phyloP scores from a whole-genome alignment of 2,888 invertebrate species.

The Agrypnus murinus region DNA sequence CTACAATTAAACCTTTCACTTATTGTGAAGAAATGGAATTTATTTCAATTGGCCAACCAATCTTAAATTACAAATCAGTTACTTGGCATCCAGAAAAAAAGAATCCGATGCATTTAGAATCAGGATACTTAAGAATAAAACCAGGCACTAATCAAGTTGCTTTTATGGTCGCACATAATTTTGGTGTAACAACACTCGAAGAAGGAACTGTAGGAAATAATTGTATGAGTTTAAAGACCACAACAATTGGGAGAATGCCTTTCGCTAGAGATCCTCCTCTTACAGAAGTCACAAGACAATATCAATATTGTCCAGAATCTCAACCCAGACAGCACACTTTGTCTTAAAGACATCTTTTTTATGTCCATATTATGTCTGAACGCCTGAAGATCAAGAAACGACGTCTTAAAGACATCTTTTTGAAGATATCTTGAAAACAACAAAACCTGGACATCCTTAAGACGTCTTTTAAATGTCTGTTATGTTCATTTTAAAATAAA shows the following conservation, averaged over 20 bases:
- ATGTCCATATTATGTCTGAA: too few relatives aligned
- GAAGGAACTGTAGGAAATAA: conserved; percentile 72
- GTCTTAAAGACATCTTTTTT: too few relatives aligned
- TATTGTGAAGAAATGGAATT: conserved; percentile 77
- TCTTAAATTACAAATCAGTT: conserved; percentile 74
- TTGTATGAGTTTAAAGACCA: conserved; percentile 70
- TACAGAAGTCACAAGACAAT: conserved; percentile 70
- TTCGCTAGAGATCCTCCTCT: conserved; percentile 75
- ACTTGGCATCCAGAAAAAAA: conserved; percentile 74
- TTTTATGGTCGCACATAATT: conserved; percentile 77
- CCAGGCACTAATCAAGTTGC: conserved; percentile 74
- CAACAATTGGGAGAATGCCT: conserved; percentile 71
- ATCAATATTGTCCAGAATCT: conserved; percentile 65
- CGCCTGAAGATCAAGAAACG: too few relatives aligned
- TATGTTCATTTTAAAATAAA: too few relatives aligned
- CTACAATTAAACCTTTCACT: conserved; percentile 74
- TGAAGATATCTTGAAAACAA: too few relatives aligned
- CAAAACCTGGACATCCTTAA: too few relatives aligned
- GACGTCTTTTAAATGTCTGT: too few relatives aligned
- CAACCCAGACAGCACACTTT: too few relatives aligned
- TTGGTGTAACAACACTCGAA: conserved; percentile 76
- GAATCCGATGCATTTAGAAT: conserved; percentile 77
- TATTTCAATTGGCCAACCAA: conserved; percentile 76
- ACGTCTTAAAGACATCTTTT: too few relatives aligned
- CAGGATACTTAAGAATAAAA: conserved; percentile 76